These are phyloP conservation scores for Drosophila oshimai DNA, from an alignment of 1,140 invertebrate species.

Conservation along the genomic window DNA sequence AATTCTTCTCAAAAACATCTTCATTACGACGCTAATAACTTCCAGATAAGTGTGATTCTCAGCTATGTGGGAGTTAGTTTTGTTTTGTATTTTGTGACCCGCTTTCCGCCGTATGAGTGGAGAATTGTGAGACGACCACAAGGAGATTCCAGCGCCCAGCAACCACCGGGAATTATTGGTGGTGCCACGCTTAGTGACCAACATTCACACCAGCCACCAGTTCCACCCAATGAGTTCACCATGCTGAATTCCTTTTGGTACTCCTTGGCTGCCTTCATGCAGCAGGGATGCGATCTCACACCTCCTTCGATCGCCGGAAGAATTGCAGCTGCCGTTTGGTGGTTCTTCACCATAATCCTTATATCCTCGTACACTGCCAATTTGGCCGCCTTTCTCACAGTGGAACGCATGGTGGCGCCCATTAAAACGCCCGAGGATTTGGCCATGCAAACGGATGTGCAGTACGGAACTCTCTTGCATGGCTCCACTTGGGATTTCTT, in stretches of 20 bases:
- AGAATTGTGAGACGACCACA: constrained; percentile 84
- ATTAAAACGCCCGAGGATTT: constrained; percentile 97
- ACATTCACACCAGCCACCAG: constrained; percentile 8
- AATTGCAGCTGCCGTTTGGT: constrained; percentile 98
- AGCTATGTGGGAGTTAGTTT: constrained; percentile 98
- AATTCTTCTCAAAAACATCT: no score
- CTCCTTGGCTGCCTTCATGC: constrained; percentile 97
- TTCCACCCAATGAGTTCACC: constrained; percentile 93
- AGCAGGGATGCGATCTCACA: constrained; percentile 98
- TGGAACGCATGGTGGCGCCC: constrained; percentile 97
- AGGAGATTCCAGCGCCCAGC: constrained; percentile 44
- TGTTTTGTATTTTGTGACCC: constrained; percentile 96
- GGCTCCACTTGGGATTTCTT: constrained; percentile 97
- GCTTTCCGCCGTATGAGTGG: constrained; percentile 98
- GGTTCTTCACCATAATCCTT: constrained; percentile 99
- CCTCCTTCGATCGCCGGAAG: constrained; percentile 93
- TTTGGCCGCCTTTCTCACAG: constrained; percentile 97
- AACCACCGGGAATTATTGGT: constrained; percentile 72
- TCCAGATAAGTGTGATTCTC: constrained; percentile 93
- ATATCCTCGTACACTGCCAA: constrained; percentile 99
- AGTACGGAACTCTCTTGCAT: constrained; percentile 93
- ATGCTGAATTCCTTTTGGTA: constrained; percentile 99
- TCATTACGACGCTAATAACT: background rate
- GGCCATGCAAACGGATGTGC: constrained; percentile 96
- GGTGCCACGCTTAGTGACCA: constrained; percentile 36